These are phyloP conservation scores for Tragelaphus strepsiceros DNA, from an alignment of 2,113 vertebrate genomes.

Conservation along the genomic window DNA sequence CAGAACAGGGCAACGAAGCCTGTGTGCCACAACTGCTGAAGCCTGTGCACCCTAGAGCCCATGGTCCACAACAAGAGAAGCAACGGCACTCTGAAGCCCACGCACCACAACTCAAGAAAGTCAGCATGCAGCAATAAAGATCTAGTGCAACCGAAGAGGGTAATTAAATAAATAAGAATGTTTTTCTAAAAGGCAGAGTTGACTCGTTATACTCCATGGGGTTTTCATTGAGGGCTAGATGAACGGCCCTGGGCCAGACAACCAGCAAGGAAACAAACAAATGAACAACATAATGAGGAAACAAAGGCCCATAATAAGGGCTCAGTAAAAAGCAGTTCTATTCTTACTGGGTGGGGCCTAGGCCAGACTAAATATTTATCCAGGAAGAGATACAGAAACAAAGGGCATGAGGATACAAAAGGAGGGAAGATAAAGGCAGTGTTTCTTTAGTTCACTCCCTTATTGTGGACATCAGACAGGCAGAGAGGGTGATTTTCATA, in stretches of 20 bases:
- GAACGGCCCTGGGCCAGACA: not conserved
- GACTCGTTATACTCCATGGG: not conserved
- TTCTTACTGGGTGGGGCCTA: not conserved
- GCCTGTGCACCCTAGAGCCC: not conserved
- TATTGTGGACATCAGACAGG: not conserved
- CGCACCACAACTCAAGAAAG: not conserved
- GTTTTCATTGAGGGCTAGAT: fast-evolving
- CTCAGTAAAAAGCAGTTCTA: not conserved
- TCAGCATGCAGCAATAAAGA: not conserved
- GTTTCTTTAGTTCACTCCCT: not conserved
- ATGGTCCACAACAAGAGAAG: not conserved
- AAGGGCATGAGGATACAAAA: not conserved
- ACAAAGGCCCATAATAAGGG: not conserved
- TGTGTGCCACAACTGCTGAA: not conserved
- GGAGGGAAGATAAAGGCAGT: not conserved
- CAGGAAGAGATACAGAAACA: not conserved
- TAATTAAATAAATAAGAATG: not conserved
- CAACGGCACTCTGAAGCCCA: not conserved
- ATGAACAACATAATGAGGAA: not conserved
- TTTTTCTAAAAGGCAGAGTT: not conserved
- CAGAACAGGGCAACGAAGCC: not conserved
- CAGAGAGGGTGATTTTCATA: not conserved
- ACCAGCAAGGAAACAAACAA: not conserved
- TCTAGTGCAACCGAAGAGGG: not conserved
- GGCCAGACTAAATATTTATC: not conserved